Evolutionary conservation across 2,113 vertebrate species (phyloP).

Genomic region (pig (Sus scrofa)): DNA sequence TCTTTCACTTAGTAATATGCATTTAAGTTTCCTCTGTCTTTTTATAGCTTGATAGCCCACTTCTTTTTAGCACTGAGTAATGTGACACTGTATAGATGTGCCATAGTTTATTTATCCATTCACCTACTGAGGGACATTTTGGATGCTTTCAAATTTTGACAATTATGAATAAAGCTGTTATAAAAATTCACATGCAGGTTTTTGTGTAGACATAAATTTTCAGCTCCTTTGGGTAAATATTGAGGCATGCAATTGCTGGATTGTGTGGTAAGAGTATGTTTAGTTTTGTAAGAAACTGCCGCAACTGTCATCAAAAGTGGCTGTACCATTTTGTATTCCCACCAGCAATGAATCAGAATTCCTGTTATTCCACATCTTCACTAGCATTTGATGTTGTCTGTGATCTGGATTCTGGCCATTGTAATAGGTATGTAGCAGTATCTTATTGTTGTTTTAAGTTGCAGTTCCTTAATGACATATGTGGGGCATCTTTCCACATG

Average conservation of each 20-base stretch:
- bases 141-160: not conserved
- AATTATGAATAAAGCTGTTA: not conserved
- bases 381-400: not conserved
- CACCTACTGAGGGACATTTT: not conserved
- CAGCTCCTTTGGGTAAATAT: not conserved
- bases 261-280: not conserved
- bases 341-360: not conserved
- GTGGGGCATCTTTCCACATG: not conserved
- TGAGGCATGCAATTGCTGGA: not conserved
- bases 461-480: not conserved
- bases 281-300: not conserved
- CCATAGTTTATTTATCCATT: not conserved
- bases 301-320: not conserved
- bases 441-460: not conserved
- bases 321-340: not conserved
- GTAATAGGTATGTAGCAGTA: not conserved
- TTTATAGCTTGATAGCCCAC: not conserved
- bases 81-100: not conserved
- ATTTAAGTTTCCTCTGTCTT: not conserved
- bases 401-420: not conserved
- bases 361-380: not conserved
- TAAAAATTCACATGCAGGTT: not conserved
- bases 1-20: not conserved
- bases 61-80: not conserved
- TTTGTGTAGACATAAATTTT: not conserved